A percentile compares a stretch with the other conserved stretches of the same genome.
phyloP scores from a whole-genome alignment of 2,797 vertebrate species.

The Platyrinchus mystaceus region DNA sequence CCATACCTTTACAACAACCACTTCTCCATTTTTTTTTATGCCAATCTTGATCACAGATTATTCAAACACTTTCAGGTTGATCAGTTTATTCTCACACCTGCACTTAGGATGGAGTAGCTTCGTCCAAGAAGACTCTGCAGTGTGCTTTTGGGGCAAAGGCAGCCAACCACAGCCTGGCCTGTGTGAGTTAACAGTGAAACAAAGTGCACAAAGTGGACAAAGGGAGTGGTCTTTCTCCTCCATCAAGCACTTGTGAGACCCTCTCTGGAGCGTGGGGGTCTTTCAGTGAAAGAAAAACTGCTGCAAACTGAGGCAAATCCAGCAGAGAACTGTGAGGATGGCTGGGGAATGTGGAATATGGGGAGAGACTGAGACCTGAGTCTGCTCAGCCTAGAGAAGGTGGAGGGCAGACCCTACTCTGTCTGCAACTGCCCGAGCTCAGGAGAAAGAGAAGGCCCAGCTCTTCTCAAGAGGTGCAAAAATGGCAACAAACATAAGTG shows the following conservation, averaged over 20 bases:
- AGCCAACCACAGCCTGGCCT: not conserved
- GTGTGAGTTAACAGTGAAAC: not conserved
- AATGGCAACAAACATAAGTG: not conserved
- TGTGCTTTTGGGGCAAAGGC: not conserved
- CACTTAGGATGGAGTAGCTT: not conserved
- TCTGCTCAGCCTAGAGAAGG: not conserved
- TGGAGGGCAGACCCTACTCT: not conserved
- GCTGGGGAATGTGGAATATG: not conserved
- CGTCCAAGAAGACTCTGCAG: not conserved
- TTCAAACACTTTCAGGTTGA: not conserved
- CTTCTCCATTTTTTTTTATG: not conserved
- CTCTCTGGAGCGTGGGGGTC: not conserved
- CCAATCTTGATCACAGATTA: not conserved
- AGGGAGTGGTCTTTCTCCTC: too few species aligned
- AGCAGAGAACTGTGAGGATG: not conserved
- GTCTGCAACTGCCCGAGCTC: not conserved
- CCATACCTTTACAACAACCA: not conserved
- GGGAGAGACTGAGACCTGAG: not conserved
- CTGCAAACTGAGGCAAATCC: not conserved
- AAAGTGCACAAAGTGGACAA: too few species aligned
- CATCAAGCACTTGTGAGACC: not conserved
- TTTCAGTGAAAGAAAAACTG: not conserved
- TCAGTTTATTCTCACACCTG: not conserved
- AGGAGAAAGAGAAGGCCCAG: not conserved
- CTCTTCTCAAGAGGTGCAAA: not conserved